Evolutionary conservation across 2,113 vertebrate genomes (phyloP).

Genomic region (Carassius gibelio): DNA sequence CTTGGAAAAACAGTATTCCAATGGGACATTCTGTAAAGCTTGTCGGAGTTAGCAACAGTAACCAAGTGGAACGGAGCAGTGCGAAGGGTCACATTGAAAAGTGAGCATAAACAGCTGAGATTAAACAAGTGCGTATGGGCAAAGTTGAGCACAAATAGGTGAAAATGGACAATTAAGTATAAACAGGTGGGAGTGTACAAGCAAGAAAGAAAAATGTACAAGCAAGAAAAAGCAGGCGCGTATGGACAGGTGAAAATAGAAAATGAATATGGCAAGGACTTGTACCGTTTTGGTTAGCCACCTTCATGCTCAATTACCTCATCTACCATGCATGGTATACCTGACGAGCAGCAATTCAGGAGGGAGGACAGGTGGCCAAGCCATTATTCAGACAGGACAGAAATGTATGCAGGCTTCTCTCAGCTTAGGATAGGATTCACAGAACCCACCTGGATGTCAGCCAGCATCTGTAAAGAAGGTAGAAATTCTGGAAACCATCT

Average conservation of each 20-base stretch:
- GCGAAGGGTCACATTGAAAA: not conserved
- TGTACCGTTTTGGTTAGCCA: constrained; percentile 67
- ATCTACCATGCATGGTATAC: constrained; percentile 60
- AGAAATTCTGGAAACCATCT: not conserved
- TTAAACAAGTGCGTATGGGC: not conserved
- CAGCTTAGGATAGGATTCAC: constrained; percentile 45
- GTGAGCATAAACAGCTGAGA: not conserved
- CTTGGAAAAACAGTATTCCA: not conserved
- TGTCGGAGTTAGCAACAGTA: constrained; percentile 9
- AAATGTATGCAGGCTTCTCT: constrained; percentile 50
- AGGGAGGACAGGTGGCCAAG: constrained; percentile 60
- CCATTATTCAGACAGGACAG: constrained; percentile 47
- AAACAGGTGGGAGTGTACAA: constrained; percentile 25
- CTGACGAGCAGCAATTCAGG: constrained; percentile 62
- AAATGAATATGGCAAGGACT: constrained; percentile 61
- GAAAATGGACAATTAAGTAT: not conserved
- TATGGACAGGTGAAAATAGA: constrained; percentile 63
- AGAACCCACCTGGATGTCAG: constrained; percentile 34
- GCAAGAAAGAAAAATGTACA: not conserved
- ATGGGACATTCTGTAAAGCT: not conserved
- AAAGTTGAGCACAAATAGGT: not conserved
- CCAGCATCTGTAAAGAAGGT: constrained; percentile 11
- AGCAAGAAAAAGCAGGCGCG: constrained; percentile 44
- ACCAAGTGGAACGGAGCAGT: not conserved
- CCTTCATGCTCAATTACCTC: constrained; percentile 70